phyloP scores from a whole-genome alignment of 92 coral and sea anemone species.

The Montipora capitata region DNA sequence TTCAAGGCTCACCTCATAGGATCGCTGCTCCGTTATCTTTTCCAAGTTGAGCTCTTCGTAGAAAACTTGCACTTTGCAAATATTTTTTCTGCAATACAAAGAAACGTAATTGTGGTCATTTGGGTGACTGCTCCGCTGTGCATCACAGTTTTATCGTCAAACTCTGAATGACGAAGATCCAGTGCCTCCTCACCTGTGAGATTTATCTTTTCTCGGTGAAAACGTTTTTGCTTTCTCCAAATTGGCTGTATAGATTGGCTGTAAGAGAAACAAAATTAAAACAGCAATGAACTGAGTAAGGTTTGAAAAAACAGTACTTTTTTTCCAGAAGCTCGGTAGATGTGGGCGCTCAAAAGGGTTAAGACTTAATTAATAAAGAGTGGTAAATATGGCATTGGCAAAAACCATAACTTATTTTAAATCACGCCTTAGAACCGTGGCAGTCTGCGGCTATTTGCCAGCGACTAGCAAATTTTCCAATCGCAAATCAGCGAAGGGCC shows the following conservation, averaged over 20 bases:
- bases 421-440: no score
- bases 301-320: no score
- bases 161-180: background rate
- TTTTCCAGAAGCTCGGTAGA: no score
- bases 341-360: no score
- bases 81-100: conserved; percentile 28
- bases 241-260: conserved; percentile 6
- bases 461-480: no score
- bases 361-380: no score
- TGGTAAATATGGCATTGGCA: no score
- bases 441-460: no score
- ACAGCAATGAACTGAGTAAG: no score
- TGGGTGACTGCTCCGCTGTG: background rate
- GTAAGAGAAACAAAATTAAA: no score
- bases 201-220: background rate
- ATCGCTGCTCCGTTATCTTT: conserved; percentile 75
- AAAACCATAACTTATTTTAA: no score
- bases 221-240: background rate
- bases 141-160: background rate
- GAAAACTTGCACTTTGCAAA: conserved; percentile 79
- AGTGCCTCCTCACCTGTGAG: conserved; percentile 27
- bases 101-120: background rate
- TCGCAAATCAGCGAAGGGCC: no score
- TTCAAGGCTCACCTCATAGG: conserved; percentile 69
- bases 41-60: conserved; percentile 86